A percentile compares a stretch with the other conserved stretches of the same genome.
Evolutionary conservation across 30 jellyfish, hydroid and myxozoan species (phyloP).

Genomic region (Phacellophora camtschatica): DNA sequence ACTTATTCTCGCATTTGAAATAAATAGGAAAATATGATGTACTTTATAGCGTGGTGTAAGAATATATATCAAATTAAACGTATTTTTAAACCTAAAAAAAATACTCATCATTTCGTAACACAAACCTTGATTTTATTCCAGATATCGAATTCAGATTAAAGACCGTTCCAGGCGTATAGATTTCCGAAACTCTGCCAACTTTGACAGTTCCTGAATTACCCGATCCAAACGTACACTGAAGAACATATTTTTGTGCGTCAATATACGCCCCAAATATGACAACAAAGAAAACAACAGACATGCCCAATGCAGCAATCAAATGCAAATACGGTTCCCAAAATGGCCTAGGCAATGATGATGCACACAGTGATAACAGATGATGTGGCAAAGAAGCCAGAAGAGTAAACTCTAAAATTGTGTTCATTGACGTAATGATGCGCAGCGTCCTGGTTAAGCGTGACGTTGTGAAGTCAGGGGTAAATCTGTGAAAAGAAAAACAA

Average conservation of each 20-base stretch:
- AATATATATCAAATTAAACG: too few relatives aligned
- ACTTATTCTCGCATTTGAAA: too few relatives aligned
- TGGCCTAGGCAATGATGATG: constrained; percentile 93
- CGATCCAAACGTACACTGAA: constrained; percentile 96
- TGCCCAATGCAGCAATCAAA: constrained; percentile 82
- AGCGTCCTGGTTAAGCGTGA: constrained; percentile 90
- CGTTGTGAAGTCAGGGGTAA: constrained; percentile 95
- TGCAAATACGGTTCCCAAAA: constrained; percentile 98
- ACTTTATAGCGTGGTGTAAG: too few relatives aligned
- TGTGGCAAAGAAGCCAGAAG: constrained; percentile 96
- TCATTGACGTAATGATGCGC: constrained; percentile 83
- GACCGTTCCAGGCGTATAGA: constrained; percentile 86
- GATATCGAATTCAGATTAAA: constrained; percentile 78
- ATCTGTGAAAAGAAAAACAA: constrained; percentile 39
- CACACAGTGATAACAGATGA: constrained; percentile 93
- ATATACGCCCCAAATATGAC: constrained; percentile 91
- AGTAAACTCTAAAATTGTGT: constrained; percentile 84
- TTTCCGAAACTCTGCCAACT: constrained; percentile 64
- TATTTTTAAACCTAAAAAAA: too few relatives aligned
- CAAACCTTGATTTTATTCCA: constrained; percentile 79
- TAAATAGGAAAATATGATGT: too few relatives aligned
- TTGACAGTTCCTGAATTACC: constrained; percentile 57
- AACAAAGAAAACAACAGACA: constrained; percentile 83
- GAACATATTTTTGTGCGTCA: constrained; percentile 98
- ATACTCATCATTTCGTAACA: neutral